Evolutionary conservation across 2,888 invertebrate species (phyloP), one percentile per base, ranked within the genome.

Genomic region (Drymonia ruficornis): DNA sequence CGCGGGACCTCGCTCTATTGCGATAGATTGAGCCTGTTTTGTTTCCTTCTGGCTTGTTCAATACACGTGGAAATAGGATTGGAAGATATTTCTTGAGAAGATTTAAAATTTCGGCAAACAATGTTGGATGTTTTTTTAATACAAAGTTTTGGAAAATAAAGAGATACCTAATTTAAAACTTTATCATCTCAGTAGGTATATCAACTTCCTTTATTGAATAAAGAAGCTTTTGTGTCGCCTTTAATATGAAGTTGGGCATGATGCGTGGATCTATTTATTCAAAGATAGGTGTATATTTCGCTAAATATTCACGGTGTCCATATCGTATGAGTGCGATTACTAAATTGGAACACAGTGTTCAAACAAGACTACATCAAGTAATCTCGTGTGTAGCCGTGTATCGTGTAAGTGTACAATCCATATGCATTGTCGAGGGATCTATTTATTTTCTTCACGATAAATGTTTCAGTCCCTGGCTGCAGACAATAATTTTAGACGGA

Each of bases 21-120:
- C 70, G 68, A 70, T 70, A 83, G 76, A 84, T 85, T 78, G 79
- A 74, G 74, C 74, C 79, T 71, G 76, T 81, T 83, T 80, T 77
- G 80, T 81, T 83, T 81, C 72, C 74, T 78, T 70, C 67, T 65
- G 62, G 23, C 49, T 57, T 55, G 49, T 51, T 50, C 58, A 45
- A 23, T 48, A 49, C 67, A 65, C 72, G 54, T 49, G 72, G 59
- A 70, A 51, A 49, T 56, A 28, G 38, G 54, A 59, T 68, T 54
- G 49, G 49, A 58, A 53, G 56, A 65, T 61, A 36, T 60, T 51
- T 55, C 54, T 38, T 53, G 48, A 49, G 38, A 15, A 31, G 11
- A 31, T 31, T 23, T 6, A 23, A 31, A 31, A 31, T 31, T 11
- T 11, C 12, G 9, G 11, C 11, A 31, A 31, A 36, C 13, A 36